phyloP scores from a whole-genome alignment of 2,888 invertebrate genomes.

The Thymelicus sylvestris region DNA sequence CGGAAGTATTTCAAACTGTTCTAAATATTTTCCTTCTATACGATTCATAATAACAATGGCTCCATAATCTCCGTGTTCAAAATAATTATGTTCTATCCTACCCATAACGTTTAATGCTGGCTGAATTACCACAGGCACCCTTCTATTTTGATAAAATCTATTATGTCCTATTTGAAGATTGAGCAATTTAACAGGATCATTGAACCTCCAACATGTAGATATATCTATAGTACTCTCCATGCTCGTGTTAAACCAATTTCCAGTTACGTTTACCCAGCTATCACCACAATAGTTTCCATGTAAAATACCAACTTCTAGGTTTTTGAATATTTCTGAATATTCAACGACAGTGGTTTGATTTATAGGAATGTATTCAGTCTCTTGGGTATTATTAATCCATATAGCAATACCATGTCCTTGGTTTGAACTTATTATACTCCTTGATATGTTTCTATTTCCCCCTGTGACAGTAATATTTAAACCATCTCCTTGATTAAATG shows the following conservation, averaged over 20 bases:
- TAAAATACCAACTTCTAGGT: slow-evolving; percentile 94
- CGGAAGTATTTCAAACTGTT: slow-evolving; percentile 91
- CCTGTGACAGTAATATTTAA: slow-evolving; percentile 98
- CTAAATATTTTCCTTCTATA: slow-evolving; percentile 84
- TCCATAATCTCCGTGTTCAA: slow-evolving; percentile 92
- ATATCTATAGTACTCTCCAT: slow-evolving; percentile 91
- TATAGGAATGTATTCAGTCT: slow-evolving; percentile 90
- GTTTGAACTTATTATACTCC: slow-evolving; percentile 94
- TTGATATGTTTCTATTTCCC: slow-evolving; percentile 96
- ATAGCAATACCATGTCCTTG: slow-evolving; percentile 94
- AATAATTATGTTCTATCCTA: slow-evolving; percentile 94
- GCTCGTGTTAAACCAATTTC: slow-evolving; percentile 94
- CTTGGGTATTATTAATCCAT: slow-evolving; percentile 94
- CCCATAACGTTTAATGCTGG: slow-evolving; percentile 93
- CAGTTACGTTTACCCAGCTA: slow-evolving; percentile 95
- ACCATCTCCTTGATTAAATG: slow-evolving; percentile 96
- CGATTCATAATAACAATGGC: slow-evolving; percentile 94
- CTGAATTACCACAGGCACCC: slow-evolving; percentile 90
- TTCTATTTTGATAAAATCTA: slow-evolving; percentile 90
- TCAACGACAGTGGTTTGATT: slow-evolving; percentile 95
- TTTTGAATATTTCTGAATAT: slow-evolving; percentile 94
- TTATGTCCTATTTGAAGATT: slow-evolving; percentile 94
- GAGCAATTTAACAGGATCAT: slow-evolving; percentile 78
- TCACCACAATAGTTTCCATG: slow-evolving; percentile 97
- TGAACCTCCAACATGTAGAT: slow-evolving; percentile 91